Evolutionary conservation across 2,888 invertebrate species (phyloP), one percentile per base, ranked within the genome.

Genomic region (Agonopterix arenella): DNA sequence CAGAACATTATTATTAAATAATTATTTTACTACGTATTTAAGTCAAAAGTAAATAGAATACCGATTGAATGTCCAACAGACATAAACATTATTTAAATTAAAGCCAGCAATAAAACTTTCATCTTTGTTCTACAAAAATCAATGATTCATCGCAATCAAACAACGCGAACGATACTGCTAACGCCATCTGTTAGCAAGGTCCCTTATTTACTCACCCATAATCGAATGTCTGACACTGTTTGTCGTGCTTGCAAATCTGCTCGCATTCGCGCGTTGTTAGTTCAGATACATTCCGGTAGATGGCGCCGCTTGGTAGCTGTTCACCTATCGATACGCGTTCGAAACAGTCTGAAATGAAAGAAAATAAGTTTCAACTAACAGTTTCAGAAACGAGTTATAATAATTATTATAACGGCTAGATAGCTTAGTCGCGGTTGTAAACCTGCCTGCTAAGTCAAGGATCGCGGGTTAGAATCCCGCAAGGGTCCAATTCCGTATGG

Each of bases 241-340:
- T 90, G 64, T 91, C 92, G 68, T 91, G 90, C 64, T 91, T 90
- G 73, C 93, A 93, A 53, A 91, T 90, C 53, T 90, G 90, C 68
- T 92, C 91, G 72, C 93, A 93, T 65, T 90, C 90, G 48, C 88
- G 83, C 54, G 91, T 83, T 44, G 90, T 91, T 72, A 91, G 90
- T 76, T 91, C 91, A 13, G 91, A 88, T 45, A 91, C 88, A 52
- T 91, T 91, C 28, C 91, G 90, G 62, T 91, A 91, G 80, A 92
- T 91, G 81, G 90, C 90, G 66, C 85, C 84, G 37, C 70, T 70
- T 38, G 91, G 90, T 53, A 93, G 71, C 71, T 92, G 91, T 53
- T 92, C 92, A 47, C 92, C 93, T 54, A 93, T 89, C 1, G 92
- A 90, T 52, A 92, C 81, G 54, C 93, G 89, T 61, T 92, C 92